Evolutionary conservation across 2,113 vertebrate genomes (phyloP).

Genomic region (Hemiprocne comata): DNA sequence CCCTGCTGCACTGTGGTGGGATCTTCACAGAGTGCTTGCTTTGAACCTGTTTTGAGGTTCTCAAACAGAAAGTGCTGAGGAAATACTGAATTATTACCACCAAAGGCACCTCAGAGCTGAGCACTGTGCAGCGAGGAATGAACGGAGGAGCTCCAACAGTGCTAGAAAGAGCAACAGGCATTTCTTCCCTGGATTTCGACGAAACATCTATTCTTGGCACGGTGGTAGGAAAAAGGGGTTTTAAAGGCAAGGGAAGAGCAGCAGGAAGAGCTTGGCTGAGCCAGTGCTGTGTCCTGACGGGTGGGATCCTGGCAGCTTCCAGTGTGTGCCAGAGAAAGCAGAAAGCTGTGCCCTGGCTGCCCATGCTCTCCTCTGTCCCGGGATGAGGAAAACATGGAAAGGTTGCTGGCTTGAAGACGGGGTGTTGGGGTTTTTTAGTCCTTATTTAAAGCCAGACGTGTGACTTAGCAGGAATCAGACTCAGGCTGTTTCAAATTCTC

Average conservation of each 20-base stretch:
- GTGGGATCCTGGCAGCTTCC: neutral
- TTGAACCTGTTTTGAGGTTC: neutral
- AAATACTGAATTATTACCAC: neutral
- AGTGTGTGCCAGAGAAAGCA: too few species aligned
- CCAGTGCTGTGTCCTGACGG: rapidly evolving
- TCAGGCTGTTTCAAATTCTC: neutral
- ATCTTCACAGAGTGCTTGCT: neutral
- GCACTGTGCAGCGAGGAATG: neutral
- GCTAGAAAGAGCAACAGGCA: neutral
- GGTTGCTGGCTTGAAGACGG: neutral
- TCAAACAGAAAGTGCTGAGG: neutral
- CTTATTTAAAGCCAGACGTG: neutral
- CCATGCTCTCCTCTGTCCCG: neutral
- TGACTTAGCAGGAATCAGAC: neutral
- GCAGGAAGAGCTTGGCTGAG: neutral
- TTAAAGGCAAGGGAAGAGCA: neutral
- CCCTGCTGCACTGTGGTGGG: neutral
- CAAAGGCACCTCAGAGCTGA: neutral
- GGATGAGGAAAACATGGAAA: neutral
- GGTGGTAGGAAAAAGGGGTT: rapidly evolving
- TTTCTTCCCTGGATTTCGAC: neutral
- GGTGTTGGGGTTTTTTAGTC: neutral
- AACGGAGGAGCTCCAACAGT: neutral
- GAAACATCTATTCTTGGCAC: neutral
- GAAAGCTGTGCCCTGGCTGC: neutral